Evolutionary conservation across 2,888 invertebrate genomes (phyloP).

Genomic region (Rotaria magnacalcarata): DNA sequence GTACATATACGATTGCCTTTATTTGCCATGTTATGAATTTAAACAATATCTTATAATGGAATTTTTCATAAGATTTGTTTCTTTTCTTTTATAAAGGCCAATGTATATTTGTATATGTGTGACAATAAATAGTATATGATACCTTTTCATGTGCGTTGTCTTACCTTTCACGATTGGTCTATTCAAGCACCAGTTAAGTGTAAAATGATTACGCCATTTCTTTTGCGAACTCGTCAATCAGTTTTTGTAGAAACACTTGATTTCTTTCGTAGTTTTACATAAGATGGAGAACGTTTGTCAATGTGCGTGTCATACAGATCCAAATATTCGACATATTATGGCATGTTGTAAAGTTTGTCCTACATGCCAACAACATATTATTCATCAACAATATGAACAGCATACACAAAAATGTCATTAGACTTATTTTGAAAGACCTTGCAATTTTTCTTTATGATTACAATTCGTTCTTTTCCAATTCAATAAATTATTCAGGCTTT

Average conservation of each 20-base stretch:
- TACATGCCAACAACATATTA: not conserved
- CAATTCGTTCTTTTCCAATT: too few species aligned
- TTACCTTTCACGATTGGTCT: not conserved
- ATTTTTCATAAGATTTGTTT: not conserved
- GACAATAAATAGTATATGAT: not conserved
- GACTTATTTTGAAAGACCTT: not conserved
- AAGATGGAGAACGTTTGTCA: not conserved
- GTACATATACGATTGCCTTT: constrained; percentile 3
- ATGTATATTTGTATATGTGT: not conserved
- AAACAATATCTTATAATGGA: not conserved
- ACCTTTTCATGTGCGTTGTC: not conserved
- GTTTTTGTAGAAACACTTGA: too few species aligned
- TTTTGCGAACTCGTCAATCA: too few species aligned
- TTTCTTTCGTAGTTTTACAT: too few species aligned
- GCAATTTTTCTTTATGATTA: too few species aligned
- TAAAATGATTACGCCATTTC: not conserved
- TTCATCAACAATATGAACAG: not conserved
- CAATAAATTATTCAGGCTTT: too few species aligned
- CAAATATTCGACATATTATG: not conserved
- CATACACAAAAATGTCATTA: not conserved
- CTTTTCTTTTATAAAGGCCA: not conserved
- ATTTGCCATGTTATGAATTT: not conserved
- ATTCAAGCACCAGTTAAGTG: not conserved
- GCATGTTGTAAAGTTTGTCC: not conserved
- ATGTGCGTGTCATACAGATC: not conserved